Base-by-base conservation (phyloP, 2,888 invertebrate species). In the Deilephila porcellus region DNA sequence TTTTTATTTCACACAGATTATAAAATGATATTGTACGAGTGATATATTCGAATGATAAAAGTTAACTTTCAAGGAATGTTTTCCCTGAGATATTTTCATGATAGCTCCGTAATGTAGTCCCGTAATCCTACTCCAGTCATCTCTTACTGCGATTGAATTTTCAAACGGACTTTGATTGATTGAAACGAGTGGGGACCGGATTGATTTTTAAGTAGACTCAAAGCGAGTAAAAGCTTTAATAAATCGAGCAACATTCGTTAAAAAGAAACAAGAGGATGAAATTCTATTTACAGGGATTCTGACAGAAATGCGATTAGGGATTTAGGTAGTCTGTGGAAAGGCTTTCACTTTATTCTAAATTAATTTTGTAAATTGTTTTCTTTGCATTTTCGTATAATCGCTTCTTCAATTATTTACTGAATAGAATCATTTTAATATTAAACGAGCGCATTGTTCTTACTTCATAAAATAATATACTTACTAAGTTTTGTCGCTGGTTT, bases 111-210 rank as follows among this genome's bases (percentile, higher is more conserved):
- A 90, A 89, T 86, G 82, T 87, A 88, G 90, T 92, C 90, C 89
- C 91, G 92, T 93, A 92, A 91, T 90, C 90, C 90, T 90, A 87
- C 89, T 87, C 83, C 87, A 88, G 88, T 90, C 90, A 89, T 91
- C 88, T 90, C 87, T 88, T 91, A 90, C 90, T 90, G 84, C 86
- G 86, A 92, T 89, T 90, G 92, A 93, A 93, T 90, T 91, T 91
- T 91, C 92, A 93, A 93, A 90, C 85, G 89, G 86, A 87, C 89
- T 86, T 86, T 91, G 93, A 93, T 93, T 93, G 93, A 94, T 93
- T 90, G 92, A 89, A 91, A 88, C 88, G 90, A 88, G 85, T 81
- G 82, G 81, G 80, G 86, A 83, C 87, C 79, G 88, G 87, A 91
- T 91, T 90, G 93, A 90, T 89, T 91, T 89, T 90, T 90, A 92